Conservation (phyloP, 2,113 vertebrate species). For the Mormyrus iriodes region DNA sequence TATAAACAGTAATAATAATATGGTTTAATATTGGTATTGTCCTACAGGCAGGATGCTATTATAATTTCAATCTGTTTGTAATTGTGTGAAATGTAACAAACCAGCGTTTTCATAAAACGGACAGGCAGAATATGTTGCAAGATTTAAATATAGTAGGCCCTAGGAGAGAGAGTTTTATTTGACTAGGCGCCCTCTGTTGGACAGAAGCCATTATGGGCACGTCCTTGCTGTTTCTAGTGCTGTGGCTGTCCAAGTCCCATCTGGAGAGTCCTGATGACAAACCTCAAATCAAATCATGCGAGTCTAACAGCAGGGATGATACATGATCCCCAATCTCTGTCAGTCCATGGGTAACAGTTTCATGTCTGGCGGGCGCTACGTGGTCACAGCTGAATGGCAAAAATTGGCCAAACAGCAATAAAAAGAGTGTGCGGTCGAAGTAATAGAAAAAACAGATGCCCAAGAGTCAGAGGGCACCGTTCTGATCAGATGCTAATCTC, state of each 20-base stretch:
- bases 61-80: too few relatives aligned
- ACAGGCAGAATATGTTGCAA: too few relatives aligned
- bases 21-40: too few relatives aligned
- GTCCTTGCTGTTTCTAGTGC: neutral
- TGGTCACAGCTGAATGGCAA: conserved; percentile 32
- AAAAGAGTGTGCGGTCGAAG: conserved; percentile 21
- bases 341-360: conserved; percentile 34
- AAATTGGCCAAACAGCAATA: conserved; percentile 20
- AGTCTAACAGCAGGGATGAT: conserved; percentile 41
- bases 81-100: too few relatives aligned
- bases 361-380: conserved; percentile 29
- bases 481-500: conserved; percentile 6
- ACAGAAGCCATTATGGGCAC: neutral
- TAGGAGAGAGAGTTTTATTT: neutral
- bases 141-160: neutral
- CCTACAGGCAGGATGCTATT: too few relatives aligned
- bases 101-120: neutral
- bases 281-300: conserved; percentile 42
- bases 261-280: conserved; percentile 34
- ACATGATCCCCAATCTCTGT: conserved; percentile 38
- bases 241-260: conserved; percentile 10
- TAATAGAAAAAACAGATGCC: neutral
- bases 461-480: neutral
- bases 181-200: neutral
- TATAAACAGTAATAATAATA: neutral